Evolutionary conservation across 2,113 vertebrate species (phyloP).

Genomic region (Stictonetta naevosa): DNA sequence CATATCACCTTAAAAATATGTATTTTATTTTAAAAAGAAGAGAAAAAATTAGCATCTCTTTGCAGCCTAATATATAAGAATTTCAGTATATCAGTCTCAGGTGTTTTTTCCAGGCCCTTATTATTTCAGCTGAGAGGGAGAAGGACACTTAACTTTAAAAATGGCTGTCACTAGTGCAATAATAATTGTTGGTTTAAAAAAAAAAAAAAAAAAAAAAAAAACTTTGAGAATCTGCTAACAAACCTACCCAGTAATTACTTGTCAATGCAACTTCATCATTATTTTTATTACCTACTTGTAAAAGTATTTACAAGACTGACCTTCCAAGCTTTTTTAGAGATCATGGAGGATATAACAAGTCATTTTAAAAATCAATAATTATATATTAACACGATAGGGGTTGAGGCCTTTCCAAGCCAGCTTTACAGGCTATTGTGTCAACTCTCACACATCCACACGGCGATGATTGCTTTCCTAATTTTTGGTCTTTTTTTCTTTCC

Average conservation of each 20-base stretch:
- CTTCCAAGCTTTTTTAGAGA: constrained; percentile 56
- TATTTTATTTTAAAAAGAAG: neutral
- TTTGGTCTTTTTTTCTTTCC: neutral
- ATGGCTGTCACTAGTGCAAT: constrained; percentile 48
- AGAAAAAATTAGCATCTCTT: constrained; percentile 2
- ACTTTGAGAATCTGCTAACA: constrained; percentile 45
- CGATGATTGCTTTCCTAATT: neutral
- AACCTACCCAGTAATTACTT: constrained; percentile 59
- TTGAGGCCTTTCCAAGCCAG: constrained; percentile 47
- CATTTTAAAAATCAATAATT: constrained; percentile 72
- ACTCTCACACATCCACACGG: neutral
- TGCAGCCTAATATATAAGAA: neutral
- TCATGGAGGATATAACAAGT: constrained; percentile 53
- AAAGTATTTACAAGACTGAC: constrained; percentile 65
- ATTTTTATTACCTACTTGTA: constrained; percentile 61
- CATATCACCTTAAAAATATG: neutral
- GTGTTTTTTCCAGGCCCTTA: constrained; percentile 16
- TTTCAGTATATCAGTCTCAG: constrained; percentile 8
- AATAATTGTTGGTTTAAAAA: constrained; percentile 56
- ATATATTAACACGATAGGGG: constrained; percentile 33
- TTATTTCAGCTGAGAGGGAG: constrained; percentile 9
- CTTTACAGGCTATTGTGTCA: constrained; percentile 18
- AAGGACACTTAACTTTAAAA: constrained; percentile 60
- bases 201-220: neutral
- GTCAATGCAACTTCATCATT: constrained; percentile 37